Base-by-base conservation (phyloP, 2,113 vertebrate species). In the Xerus inauris region DNA sequence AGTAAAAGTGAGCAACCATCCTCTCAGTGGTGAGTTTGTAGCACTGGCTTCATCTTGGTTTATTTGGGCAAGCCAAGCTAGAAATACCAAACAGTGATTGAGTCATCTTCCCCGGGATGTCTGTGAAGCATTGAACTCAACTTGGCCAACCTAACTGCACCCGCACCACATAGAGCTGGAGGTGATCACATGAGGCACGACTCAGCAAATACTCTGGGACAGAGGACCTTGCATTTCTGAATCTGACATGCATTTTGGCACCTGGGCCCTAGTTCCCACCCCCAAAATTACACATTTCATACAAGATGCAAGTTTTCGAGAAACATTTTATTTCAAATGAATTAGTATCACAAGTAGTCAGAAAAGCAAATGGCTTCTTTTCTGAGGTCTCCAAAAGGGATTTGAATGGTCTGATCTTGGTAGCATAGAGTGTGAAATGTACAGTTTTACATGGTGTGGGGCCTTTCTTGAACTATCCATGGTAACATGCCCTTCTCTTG, bases 61-160 rank as follows among this genome's bases (percentile, higher is more conserved):
- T 69, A 59, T 87, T 94, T 85, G 64, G 84, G 17, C 72, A 94
- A 76, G 45, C 69, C 11, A 17, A 47, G 10, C 89, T 72, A 28
- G 49, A 87, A 89, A 84, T 87, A 54, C 71, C 51, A 57, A 76
- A 83, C 71, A 77, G 81, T 35, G 28, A 59, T 30, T 89, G 73
- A 73, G 24, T 90, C 45, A 51, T 77, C 76, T 89, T 71, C 86
- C 90, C 87, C 32, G 79, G 94, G 62, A 57, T 90, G 22, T 87
- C 65, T 82, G 6, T 49, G 64, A 82, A 87, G 57, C 82, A 75
- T 80, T 95, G 72, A 87, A 72, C 89, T 87, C 71, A 64, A 3
- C 96, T 80, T 69, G 64, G 69, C 12, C 22, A 86, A 51, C 32
- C 62, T 35, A 19, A 32, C 38, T 19, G 30, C 64, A 3, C 0